Conservation (phyloP, 2,797 vertebrate species). For the Halcyon smyrnensis region DNA sequence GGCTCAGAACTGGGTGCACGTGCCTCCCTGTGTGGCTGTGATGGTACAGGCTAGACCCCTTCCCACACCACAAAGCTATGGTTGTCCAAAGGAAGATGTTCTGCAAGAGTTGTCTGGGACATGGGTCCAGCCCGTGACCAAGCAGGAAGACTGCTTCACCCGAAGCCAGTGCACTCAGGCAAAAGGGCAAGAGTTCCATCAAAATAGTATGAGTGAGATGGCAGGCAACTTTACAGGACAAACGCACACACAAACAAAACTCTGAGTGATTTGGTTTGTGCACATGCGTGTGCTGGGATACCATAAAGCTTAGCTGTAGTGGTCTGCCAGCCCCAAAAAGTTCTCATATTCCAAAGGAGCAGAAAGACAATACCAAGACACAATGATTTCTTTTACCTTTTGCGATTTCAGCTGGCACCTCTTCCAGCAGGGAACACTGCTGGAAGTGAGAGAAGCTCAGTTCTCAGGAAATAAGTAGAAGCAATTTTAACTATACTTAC, state of each 20-base stretch:
- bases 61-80: not conserved
- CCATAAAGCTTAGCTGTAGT: not conserved
- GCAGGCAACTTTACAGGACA: not conserved
- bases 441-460: not conserved
- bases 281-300: not conserved
- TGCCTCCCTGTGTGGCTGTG: accelerated
- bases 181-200: not conserved
- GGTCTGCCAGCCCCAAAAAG: not conserved
- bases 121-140: not conserved
- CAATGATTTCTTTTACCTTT: not conserved
- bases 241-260: not conserved
- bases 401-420: not conserved
- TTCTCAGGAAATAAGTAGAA: slow-evolving; percentile 9
- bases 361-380: not conserved
- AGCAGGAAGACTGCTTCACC: not conserved
- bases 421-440: not conserved
- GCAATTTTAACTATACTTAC: not conserved
- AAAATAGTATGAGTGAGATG: not conserved
- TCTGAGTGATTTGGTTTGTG: not conserved
- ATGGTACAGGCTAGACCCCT: accelerated
- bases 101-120: not conserved
- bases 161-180: not conserved
- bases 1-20: not conserved
- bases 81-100: not conserved
- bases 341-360: not conserved